Base-by-base conservation (phyloP, 2,797 vertebrate species). In the Moxostoma hubbsi region DNA sequence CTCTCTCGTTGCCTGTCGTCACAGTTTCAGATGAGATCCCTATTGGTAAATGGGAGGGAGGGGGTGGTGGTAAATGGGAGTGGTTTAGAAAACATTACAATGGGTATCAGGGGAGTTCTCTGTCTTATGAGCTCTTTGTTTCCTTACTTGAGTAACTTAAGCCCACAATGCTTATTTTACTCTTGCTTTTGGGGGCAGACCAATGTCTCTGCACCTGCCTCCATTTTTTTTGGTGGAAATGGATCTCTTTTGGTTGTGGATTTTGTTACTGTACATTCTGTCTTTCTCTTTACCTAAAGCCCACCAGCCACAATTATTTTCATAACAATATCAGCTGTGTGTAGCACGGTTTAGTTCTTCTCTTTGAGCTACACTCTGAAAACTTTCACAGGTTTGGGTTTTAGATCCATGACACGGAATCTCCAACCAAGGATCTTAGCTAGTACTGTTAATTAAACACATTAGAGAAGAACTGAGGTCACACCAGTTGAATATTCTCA, bases 51-150 rank as follows among this genome's bases (percentile, higher is more conserved):
- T 1, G 2, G 24, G 24, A 2, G 24, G 15, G 45, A 79, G 62
- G 55, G 68, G 50, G 16, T 63, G 71, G 70, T 70, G 54, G 55
- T 18, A 45, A 65, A 71, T 15, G 77, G 50, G 76, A 79, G 85
- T 75, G 57, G 71, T 68, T 80, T 77, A 81, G 72, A 73, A 72
- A 53, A 67, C 73, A 61, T 85, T 80, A 84, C 79, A 70, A 86
- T 76, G 47, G 83, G 53, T 80, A 61, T 85, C 86, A 72, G 49
- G 83, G 85, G 78, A 86, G 47, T 80, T 80, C 63, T 70, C 79
- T 24, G 24, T 66, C 57, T 69, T 66, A 46, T 62, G 53, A 13
- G 15, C 46, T 65, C 64, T 81, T 81, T 82, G 66, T 80, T 83
- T 82, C 61, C 57, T 73, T 68, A 73, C 58, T n/a, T 65, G 75